phyloP scores from a whole-genome alignment of 2,888 invertebrate species.

The Orchesella flavescens region DNA sequence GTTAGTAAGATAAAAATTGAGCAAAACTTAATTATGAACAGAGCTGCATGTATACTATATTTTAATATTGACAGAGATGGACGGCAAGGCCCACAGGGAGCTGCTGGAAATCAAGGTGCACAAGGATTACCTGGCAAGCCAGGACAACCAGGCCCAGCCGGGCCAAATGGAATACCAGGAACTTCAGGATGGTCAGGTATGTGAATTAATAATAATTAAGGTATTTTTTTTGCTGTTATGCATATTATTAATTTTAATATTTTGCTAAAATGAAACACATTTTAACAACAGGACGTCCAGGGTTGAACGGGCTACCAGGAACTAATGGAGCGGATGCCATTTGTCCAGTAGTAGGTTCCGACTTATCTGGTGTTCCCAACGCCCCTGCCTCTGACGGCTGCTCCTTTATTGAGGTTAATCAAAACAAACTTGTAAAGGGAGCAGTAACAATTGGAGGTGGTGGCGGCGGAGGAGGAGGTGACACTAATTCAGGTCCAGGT shows the following conservation, averaged over 20 bases:
- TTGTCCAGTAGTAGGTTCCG: conserved; percentile 7
- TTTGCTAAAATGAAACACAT: background rate
- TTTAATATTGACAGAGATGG: conserved; percentile 38
- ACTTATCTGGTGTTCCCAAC: background rate
- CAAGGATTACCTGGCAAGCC: conserved; percentile 43
- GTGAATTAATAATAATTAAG: background rate
- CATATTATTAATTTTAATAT: background rate
- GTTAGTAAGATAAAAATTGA: background rate
- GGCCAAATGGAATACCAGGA: conserved; percentile 46
- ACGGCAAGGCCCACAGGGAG: conserved; percentile 39
- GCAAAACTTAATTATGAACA: background rate
- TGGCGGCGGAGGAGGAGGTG: conserved; percentile 55
- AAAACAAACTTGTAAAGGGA: conserved; percentile 36
- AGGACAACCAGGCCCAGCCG: conserved; percentile 36
- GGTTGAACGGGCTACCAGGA: conserved; percentile 39
- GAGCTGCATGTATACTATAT: background rate
- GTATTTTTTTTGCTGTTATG: too few species aligned
- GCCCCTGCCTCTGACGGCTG: conserved; percentile 37
- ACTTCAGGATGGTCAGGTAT: conserved; percentile 18
- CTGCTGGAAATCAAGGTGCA: conserved; percentile 34
- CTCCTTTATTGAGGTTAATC: conserved; percentile 46
- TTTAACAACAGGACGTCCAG: conserved; percentile 16
- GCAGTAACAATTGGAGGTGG: conserved; percentile 57
- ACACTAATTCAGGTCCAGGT: conserved; percentile 35
- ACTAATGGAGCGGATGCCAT: conserved; percentile 22